Percentiles rank a stretch among this genome's conserved stretches.
Conservation (phyloP, 2,888 invertebrate species). For the Lysandra bellargus region DNA sequence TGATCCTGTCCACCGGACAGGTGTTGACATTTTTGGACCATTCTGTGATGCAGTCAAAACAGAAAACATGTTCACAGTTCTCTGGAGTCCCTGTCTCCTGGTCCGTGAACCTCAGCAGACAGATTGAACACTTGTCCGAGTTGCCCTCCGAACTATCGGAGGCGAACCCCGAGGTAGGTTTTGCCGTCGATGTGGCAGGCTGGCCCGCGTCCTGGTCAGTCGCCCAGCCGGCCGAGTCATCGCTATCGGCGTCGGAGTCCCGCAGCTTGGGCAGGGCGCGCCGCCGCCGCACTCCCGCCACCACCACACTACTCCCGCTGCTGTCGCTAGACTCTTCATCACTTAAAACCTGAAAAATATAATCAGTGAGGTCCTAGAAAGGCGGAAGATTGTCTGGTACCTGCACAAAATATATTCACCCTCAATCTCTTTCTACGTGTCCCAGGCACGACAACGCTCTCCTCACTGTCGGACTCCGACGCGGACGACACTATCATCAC, state of each 20-base stretch:
- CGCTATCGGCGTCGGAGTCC: slow-evolving; percentile 66
- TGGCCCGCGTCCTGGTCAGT: slow-evolving; percentile 49
- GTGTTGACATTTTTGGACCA: slow-evolving; percentile 98
- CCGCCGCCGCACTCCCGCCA: slow-evolving; percentile 55
- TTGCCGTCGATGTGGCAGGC: slow-evolving; percentile 38
- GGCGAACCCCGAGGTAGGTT: slow-evolving; percentile 61
- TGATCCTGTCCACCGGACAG: slow-evolving; percentile 94
- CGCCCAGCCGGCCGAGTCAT: slow-evolving; percentile 56
- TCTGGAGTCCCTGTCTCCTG: slow-evolving; percentile 93
- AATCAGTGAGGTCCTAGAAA: slow-evolving; percentile 23
- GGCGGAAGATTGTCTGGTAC: background rate
- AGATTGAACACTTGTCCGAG: slow-evolving; percentile 94
- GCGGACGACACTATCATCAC: slow-evolving; percentile 62
- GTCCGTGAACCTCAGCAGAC: slow-evolving; percentile 86
- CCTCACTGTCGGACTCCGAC: slow-evolving; percentile 72
- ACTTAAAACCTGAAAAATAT: slow-evolving; percentile 72
- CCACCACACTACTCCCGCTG: slow-evolving; percentile 63
- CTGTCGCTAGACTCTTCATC: slow-evolving; percentile 72
- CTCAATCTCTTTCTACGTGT: slow-evolving; percentile 73
- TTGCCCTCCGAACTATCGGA: slow-evolving; percentile 85
- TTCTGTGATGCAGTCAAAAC: slow-evolving; percentile 92
- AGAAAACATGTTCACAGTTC: slow-evolving; percentile 93
- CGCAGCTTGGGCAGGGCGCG: slow-evolving; percentile 59
- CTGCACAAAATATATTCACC: slow-evolving; percentile 51
- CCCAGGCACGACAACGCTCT: slow-evolving; percentile 60